Conservation (phyloP, 2,888 invertebrate species). For the Pyrocoelia pectoralis region DNA sequence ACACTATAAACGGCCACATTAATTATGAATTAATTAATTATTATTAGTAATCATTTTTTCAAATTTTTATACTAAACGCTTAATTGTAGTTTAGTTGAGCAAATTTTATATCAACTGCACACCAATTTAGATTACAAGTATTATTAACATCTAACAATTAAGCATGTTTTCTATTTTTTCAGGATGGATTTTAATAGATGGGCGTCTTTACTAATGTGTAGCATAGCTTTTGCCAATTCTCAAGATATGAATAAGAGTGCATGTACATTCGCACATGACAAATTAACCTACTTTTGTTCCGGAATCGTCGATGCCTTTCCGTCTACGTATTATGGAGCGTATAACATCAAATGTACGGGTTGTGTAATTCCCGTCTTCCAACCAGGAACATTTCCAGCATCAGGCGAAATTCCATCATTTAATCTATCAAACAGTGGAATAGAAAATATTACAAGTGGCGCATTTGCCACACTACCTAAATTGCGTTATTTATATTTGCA, state of each 20-base stretch:
- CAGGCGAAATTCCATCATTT: conserved; percentile 47
- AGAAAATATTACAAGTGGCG: conserved; percentile 42
- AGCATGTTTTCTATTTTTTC: neutral
- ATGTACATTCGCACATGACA: conserved; percentile 46
- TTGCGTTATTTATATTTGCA: conserved; percentile 48
- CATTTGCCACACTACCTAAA: conserved; percentile 48
- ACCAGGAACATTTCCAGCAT: conserved; percentile 48
- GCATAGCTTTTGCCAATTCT: neutral
- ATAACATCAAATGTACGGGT: conserved; percentile 47
- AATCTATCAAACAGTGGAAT: conserved; percentile 50
- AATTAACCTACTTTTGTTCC: conserved; percentile 46
- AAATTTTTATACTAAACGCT: too few species aligned
- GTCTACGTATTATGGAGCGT: conserved; percentile 49
- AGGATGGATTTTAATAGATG: neutral
- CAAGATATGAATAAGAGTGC: neutral
- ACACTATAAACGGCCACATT: too few species aligned
- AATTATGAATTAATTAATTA: too few species aligned
- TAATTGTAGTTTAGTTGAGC: too few species aligned
- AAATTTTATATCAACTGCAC: too few species aligned
- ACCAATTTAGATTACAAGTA: too few species aligned
- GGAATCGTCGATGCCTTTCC: conserved; percentile 49
- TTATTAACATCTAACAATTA: too few species aligned
- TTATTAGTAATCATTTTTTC: too few species aligned
- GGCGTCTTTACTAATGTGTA: neutral
- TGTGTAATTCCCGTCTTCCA: conserved; percentile 50